Base-by-base conservation (phyloP, 2,113 vertebrate genomes). In the Spheniscus mendiculus region DNA sequence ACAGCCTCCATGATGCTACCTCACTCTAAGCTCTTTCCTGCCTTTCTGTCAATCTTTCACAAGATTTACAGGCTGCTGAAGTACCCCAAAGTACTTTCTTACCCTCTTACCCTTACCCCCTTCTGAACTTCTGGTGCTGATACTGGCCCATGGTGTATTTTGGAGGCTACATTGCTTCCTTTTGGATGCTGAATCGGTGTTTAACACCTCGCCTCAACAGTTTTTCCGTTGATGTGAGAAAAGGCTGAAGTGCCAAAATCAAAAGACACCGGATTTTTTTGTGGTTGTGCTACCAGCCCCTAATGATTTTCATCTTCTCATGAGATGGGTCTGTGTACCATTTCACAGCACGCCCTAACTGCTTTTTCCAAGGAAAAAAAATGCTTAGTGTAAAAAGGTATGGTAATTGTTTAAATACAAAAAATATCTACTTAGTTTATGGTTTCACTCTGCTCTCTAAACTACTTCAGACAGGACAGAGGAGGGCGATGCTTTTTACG, bases 401-500 rank as follows among this genome's bases (percentile, higher is more conserved):
- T n/a, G 52, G 10, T 55, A 70, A 36, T 65, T 65, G 32, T n/a
- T n/a, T n/a, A n/a, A n/a, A n/a, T n/a, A n/a, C 6, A 44, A 77
- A 77, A 71, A 55, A 49, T 7, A 52, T 2, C 19, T 61, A 15
- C 20, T 56, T 58, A 15, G 17, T 36, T 78, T 69, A 23, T 0
- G 2, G 21, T 70, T 87, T 79, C 29, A 40, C 9, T 74, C 40
- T 85, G 32, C 25, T 83, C 16, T 72, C 29, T 65, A n/a, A 65
- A 29, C 44, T 30, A 8, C 21, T 59, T 70, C 19, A 42, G 38
- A 29, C 27, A 34, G 56, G 26, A 42, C 27, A 17, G 49, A 26
- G 32, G 66, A 52, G 4, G 3, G 23, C 1, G 1, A 27, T 32
- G 17, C 2, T 0, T 82, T 86, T 63, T n/a, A 53, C 0, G 1